Base-by-base conservation (phyloP, 2,113 vertebrate species). In the Tichodroma muraria region DNA sequence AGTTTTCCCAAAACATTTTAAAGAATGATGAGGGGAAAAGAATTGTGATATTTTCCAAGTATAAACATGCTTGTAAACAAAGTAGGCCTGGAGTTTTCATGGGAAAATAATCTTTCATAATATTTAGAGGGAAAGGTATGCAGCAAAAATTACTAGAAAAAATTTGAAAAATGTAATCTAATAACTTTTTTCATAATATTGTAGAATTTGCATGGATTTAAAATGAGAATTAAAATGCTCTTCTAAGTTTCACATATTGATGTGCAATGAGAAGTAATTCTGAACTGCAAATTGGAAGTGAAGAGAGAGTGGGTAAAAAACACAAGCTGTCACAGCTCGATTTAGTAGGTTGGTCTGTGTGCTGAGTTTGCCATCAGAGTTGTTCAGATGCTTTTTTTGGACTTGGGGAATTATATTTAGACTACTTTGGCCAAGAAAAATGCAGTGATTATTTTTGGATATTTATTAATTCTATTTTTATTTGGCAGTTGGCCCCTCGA, bases 401-500 rank as follows among this genome's bases (percentile, higher is more conserved):
- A 35, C 65, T 70, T 2, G 0, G 31, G 13, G 42, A 79, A 77
- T 83, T 93, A 85, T 93, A 81, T 95, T 80, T 93, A 92, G 85
- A 61, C n/a, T 83, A 66, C 68, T 90, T 93, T 63, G 57, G 72
- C 73, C 81, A 92, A 90, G 87, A 78, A 90, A 85, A 86, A 33
- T 19, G 33, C 35, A 35, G 33, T 49, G 16, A 13, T 88, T 78
- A 79, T 85, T 92, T 76, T 93, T 87, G 92, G 89, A 6, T 95
- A n/a, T 94, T 92, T 88, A 54, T 52, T 91, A 72, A 80, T 84
- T 16, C 88, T 93, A 45, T 42, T 95, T 91, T 87, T 94, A 38
- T 78, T 88, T 96, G 31, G 49, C 85, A 99, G 99, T 98, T 77
- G 99, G 99, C 45, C 99, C 99, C 3, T 98, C 99, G 22, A 98